Evolutionary conservation across 2,113 vertebrate species (phyloP).

Genomic region (Hydropotes inermis): DNA sequence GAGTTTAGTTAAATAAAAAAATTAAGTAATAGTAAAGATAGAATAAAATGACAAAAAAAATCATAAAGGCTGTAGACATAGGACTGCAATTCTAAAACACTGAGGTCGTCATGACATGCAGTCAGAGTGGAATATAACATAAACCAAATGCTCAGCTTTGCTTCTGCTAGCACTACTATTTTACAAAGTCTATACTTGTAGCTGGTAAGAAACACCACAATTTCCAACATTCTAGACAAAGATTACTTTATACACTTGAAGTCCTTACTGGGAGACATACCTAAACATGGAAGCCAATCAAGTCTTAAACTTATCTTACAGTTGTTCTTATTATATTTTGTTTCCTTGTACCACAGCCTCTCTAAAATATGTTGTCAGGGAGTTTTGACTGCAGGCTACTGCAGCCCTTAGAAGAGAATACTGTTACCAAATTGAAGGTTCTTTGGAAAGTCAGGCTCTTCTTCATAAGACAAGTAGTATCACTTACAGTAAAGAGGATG

Average conservation of each 20-base stretch:
- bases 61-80: background rate
- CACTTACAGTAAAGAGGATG: background rate
- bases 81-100: background rate
- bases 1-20: background rate
- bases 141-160: background rate
- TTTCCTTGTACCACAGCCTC: background rate
- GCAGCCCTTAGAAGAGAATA: background rate
- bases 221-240: background rate
- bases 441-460: constrained; percentile 1
- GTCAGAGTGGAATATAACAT: background rate
- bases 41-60: background rate
- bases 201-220: background rate
- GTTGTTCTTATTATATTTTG: background rate
- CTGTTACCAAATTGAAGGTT: background rate
- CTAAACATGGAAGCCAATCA: background rate
- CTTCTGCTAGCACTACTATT: background rate
- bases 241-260: background rate
- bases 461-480: background rate
- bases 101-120: background rate
- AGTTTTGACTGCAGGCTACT: background rate
- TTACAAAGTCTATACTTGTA: background rate
- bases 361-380: background rate
- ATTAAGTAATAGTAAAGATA: background rate
- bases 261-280: background rate
- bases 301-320: background rate